Evolutionary conservation across 1,140 invertebrate species (phyloP).

Genomic region (Drosophila murphyi): DNA sequence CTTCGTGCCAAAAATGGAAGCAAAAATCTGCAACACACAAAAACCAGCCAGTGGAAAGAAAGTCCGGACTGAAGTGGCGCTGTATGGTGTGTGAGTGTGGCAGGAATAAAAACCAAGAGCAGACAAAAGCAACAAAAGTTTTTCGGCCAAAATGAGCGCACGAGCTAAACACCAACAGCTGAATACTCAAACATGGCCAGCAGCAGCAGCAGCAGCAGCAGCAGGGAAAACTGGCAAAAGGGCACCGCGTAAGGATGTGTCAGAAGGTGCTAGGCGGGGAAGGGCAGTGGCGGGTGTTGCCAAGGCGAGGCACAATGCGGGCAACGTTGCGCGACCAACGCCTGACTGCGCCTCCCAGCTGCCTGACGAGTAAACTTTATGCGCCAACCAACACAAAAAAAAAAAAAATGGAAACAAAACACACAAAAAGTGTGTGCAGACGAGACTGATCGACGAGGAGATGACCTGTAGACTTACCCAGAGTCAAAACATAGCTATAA

Average conservation of each 20-base stretch:
- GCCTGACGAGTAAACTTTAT: slow-evolving; percentile 48
- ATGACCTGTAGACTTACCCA: background rate
- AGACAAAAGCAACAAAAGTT: slow-evolving; percentile 67
- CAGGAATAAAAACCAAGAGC: slow-evolving; percentile 60
- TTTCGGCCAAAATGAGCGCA: slow-evolving; percentile 44
- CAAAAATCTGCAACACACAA: slow-evolving; percentile 38
- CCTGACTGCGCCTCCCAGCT: background rate
- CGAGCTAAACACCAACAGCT: slow-evolving; percentile 66
- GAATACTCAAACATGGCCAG: slow-evolving; percentile 26
- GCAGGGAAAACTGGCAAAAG: background rate
- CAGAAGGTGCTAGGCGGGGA: slow-evolving; percentile 5
- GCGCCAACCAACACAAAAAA: slow-evolving; percentile 17
- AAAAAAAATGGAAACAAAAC: background rate
- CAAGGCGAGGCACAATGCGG: slow-evolving; percentile 65
- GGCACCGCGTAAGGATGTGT: background rate
- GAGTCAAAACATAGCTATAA: background rate
- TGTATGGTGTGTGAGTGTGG: slow-evolving; percentile 10
- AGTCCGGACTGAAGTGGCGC: background rate
- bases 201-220: slow-evolving; percentile 2
- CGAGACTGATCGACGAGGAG: background rate
- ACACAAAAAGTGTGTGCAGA: background rate
- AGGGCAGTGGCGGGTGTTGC: background rate
- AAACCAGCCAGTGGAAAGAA: slow-evolving; percentile 35
- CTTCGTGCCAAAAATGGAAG: slow-evolving; percentile 43
- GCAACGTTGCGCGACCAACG: slow-evolving; percentile 51